Percentiles rank a stretch among this genome's conserved stretches.
These are phyloP conservation scores for Myzus persicae DNA, from an alignment of 1,140 invertebrate species.

Conservation along the genomic window DNA sequence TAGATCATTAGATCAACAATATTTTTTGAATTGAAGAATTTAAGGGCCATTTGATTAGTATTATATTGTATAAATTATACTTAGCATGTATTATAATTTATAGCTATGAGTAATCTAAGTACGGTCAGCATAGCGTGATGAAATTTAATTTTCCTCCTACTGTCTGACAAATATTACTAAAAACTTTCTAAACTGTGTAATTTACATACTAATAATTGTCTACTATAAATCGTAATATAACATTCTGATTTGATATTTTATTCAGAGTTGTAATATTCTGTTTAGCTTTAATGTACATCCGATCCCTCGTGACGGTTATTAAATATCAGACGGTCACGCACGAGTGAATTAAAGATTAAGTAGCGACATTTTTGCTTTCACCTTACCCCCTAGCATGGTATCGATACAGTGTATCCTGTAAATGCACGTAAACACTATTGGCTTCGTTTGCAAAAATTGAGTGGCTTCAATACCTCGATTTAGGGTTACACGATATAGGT, in stretches of 20 bases:
- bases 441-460: neutral
- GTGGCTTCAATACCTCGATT: neutral
- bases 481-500: neutral
- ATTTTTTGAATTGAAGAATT: neutral
- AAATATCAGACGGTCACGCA: neutral
- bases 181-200: neutral
- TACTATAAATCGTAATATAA: neutral
- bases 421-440: neutral
- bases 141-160: neutral
- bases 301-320: neutral
- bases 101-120: neutral
- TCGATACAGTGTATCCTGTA: neutral
- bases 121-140: neutral
- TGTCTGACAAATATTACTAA: neutral
- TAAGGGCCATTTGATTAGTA: too few species aligned
- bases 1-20: neutral
- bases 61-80: neutral
- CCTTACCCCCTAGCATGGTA: neutral
- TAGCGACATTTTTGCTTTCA: neutral
- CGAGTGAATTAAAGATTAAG: neutral
- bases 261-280: neutral
- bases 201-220: neutral
- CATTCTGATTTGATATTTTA: neutral
- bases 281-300: neutral
- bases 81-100: neutral